Percentiles rank a stretch among this genome's conserved stretches.
These are phyloP conservation scores for Trididemnum nubilum DNA, from an alignment of 23 tunicate genomes.

Conservation along the genomic window DNA sequence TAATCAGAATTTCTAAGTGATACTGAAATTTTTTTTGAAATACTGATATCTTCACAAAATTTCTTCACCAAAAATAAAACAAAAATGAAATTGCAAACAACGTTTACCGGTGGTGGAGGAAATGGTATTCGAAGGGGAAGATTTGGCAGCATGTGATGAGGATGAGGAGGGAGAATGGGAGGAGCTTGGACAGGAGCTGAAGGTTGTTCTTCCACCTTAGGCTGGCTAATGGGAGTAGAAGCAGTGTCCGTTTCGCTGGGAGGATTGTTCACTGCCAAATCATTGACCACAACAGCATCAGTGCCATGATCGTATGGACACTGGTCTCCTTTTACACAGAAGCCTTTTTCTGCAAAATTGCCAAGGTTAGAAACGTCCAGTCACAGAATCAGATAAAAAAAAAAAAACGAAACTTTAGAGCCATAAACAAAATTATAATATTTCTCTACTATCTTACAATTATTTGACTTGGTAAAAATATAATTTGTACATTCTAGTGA, in stretches of 20 bases:
- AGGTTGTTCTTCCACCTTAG: neutral
- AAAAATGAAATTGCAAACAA: no score
- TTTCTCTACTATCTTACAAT: no score
- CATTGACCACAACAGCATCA: constrained; percentile 90
- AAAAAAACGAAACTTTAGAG: no score
- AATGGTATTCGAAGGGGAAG: constrained; percentile 33
- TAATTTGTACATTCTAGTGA: no score
- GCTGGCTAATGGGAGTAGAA: neutral
- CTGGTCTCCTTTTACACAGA: constrained; percentile 84
- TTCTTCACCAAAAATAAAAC: no score
- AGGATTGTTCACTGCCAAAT: constrained; percentile 42
- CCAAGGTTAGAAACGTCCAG: no score
- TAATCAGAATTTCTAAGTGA: no score
- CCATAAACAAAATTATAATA: no score
- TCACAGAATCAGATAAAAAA: no score
- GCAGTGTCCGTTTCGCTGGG: neutral
- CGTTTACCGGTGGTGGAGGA: constrained; percentile 56
- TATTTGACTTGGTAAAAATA: no score
- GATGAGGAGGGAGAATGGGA: constrained; percentile 28
- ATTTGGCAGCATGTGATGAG: constrained; percentile 23
- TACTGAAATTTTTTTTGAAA: no score
- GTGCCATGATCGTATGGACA: constrained; percentile 96
- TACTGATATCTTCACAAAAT: no score
- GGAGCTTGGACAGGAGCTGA: constrained; percentile 51
- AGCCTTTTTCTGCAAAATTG: constrained; percentile 79